Conservation (phyloP, 2,888 invertebrate species). For the Pterobdella sp. region DNA sequence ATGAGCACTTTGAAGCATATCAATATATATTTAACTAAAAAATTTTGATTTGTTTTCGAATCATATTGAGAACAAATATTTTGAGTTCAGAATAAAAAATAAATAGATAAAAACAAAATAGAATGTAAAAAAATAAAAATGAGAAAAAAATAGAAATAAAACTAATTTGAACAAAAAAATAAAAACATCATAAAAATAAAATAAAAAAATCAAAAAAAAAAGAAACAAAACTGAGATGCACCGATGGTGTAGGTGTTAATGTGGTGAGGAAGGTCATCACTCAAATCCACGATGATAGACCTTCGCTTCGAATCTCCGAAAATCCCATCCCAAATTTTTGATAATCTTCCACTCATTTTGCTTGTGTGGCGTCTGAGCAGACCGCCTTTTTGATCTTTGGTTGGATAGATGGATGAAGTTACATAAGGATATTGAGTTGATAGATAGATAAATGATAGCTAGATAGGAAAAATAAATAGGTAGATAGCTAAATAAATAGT, state of each 20-base stretch:
- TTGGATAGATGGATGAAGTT: no score
- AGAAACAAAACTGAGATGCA: not conserved
- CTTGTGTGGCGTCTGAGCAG: not conserved
- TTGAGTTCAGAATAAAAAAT: no score
- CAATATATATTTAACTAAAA: no score
- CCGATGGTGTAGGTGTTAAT: not conserved
- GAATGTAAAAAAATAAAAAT: not conserved
- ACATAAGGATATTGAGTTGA: no score
- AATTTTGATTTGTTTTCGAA: no score
- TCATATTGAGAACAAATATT: no score
- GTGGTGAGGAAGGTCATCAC: conserved; percentile 5
- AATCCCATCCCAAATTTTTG: not conserved
- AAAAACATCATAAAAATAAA: not conserved
- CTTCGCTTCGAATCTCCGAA: not conserved
- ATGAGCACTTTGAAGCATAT: no score
- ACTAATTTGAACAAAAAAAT: not conserved
- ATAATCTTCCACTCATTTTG: not conserved
- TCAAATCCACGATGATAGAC: not conserved
- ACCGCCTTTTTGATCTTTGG: no score
- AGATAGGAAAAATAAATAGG: no score
- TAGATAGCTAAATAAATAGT: no score
- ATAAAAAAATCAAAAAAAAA: not conserved
- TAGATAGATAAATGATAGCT: no score
- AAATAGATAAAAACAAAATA: not conserved
- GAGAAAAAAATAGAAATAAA: not conserved